phyloP scores from a whole-genome alignment of 2,888 invertebrate species.

The Noctua pronuba region DNA sequence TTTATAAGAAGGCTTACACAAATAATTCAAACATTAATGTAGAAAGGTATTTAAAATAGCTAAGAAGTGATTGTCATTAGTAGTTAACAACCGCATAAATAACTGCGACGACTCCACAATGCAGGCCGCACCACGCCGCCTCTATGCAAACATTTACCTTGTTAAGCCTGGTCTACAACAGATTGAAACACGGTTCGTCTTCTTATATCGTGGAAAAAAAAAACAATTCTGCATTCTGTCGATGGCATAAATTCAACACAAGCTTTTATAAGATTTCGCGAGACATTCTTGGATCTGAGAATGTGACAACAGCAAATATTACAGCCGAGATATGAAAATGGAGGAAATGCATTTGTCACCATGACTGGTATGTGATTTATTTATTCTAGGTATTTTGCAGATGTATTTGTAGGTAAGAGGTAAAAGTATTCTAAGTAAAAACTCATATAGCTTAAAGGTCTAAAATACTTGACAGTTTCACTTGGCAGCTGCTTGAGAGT shows the following conservation, averaged over 20 bases:
- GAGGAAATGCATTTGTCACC: conserved; percentile 22
- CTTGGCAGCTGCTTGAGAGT: too few relatives aligned
- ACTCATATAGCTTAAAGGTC: too few relatives aligned
- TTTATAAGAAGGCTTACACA: background rate
- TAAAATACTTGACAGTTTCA: background rate
- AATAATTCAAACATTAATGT: conserved; percentile 2
- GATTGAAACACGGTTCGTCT: conserved; percentile 9
- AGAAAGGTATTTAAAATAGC: conserved; percentile 14
- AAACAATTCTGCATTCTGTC: background rate
- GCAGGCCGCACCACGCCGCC: conserved; percentile 22
- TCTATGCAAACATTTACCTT: conserved; percentile 49
- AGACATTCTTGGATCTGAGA: background rate
- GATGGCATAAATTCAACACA: conserved; percentile 3
- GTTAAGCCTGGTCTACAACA: conserved; percentile 23
- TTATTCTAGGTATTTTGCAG: background rate
- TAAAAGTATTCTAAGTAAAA: background rate
- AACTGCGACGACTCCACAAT: conserved; percentile 27
- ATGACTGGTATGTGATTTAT: conserved; percentile 18
- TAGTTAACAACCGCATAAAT: conserved; percentile 40
- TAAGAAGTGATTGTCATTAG: conserved; percentile 28
- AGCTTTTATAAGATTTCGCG: conserved; percentile 3
- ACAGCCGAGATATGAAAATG: conserved; percentile 20
- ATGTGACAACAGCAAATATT: conserved; percentile 28
- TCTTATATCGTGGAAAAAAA: background rate
- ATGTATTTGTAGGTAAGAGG: background rate